Conservation (phyloP, 2,113 vertebrate genomes). For the Embiotoca jacksoni region DNA sequence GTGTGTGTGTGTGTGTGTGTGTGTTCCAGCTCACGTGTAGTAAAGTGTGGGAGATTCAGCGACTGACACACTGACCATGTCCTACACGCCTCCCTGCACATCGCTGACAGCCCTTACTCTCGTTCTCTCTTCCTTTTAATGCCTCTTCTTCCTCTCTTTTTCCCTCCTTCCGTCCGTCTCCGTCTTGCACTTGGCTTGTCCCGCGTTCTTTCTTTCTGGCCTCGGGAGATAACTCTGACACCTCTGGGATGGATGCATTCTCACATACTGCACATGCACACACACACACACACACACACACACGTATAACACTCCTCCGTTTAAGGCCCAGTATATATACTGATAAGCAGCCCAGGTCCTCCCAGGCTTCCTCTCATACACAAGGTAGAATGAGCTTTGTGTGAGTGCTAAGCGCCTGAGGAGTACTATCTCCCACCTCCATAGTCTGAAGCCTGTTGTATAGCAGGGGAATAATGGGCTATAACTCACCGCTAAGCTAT, state of each 20-base stretch:
- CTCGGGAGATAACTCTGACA: constrained; percentile 73
- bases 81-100: constrained; percentile 67
- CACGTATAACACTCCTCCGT: constrained; percentile 36
- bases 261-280: constrained; percentile 7
- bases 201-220: constrained; percentile 62
- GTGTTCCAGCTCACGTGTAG: constrained; percentile 11
- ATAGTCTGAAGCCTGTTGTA: constrained; percentile 63
- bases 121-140: not conserved
- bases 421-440: constrained; percentile 66
- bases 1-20: constrained; percentile 9
- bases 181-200: constrained; percentile 36
- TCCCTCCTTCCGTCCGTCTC: constrained; percentile 46
- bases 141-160: not conserved
- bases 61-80: constrained; percentile 66
- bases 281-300: constrained; percentile 23
- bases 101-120: constrained; percentile 46
- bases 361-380: constrained; percentile 46
- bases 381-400: constrained; percentile 63
- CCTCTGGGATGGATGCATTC: constrained; percentile 70
- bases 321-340: constrained; percentile 48
- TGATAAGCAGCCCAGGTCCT: constrained; percentile 69
- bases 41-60: not conserved
- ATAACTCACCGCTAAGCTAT: constrained; percentile 67
- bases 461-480: constrained; percentile 66
- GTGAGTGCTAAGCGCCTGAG: constrained; percentile 59